phyloP scores from a whole-genome alignment of 2,113 vertebrate genomes.

The Mungos mungo region DNA sequence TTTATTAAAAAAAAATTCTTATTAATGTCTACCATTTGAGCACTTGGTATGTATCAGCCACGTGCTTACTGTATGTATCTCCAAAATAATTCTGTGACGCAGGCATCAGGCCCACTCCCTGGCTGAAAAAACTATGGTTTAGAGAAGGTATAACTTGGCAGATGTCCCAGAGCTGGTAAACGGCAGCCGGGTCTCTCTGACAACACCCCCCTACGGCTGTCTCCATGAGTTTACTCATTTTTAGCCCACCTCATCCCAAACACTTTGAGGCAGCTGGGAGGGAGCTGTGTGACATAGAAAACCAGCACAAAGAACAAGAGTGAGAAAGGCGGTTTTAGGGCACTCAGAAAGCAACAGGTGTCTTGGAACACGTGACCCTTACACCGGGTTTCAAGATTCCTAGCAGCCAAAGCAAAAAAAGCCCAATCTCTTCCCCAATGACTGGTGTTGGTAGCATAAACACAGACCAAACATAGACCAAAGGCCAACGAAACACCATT shows the following conservation, averaged over 20 bases:
- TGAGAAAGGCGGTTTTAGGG: neutral
- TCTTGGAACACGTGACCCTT: neutral
- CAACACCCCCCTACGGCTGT: neutral
- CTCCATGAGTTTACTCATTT: conserved; percentile 3
- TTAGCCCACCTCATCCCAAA: neutral
- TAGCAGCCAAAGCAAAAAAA: conserved; percentile 20
- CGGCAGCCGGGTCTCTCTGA: conserved; percentile 4
- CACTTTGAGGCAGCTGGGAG: neutral
- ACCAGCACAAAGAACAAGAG: neutral
- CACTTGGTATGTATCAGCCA: neutral
- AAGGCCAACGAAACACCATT: neutral
- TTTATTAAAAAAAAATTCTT: neutral
- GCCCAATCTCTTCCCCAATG: neutral
- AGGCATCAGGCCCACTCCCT: neutral
- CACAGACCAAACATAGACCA: conserved; percentile 32
- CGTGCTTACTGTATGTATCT: neutral
- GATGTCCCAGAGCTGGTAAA: neutral
- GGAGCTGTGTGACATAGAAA: neutral
- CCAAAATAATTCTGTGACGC: conserved; percentile 14
- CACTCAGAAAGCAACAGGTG: neutral
- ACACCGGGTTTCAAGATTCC: neutral
- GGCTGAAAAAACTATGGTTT: conserved; percentile 28
- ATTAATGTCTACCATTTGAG: neutral
- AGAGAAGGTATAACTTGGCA: conserved; percentile 49
- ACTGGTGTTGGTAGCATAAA: neutral